These are phyloP conservation scores for Festucalex cinctus DNA, from an alignment of 2,113 vertebrate genomes.

Conservation along the genomic window DNA sequence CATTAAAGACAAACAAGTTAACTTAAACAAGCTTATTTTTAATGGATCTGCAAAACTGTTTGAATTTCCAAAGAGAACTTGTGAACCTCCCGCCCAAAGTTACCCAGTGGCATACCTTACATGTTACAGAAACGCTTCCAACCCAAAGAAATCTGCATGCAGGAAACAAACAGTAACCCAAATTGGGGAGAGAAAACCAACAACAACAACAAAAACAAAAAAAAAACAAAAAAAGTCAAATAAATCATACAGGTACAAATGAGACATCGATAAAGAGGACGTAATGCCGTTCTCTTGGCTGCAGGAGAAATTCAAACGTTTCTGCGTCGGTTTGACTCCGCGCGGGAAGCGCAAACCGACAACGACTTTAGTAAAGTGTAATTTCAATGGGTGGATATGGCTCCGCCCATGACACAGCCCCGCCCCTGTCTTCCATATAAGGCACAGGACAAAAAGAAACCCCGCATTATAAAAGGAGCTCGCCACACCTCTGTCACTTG, in stretches of 20 bases:
- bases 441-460: constrained; percentile 97
- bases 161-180: constrained; percentile 39
- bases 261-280: constrained; percentile 64
- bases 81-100: constrained; percentile 66
- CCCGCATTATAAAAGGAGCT: constrained; percentile 81
- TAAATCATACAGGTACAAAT: constrained; percentile 63
- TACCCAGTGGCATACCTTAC: constrained; percentile 69
- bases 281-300: constrained; percentile 72
- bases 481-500: constrained; percentile 77
- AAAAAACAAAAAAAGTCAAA: constrained; percentile 46
- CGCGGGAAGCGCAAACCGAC: constrained; percentile 30
- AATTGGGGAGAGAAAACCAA: constrained; percentile 24
- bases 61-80: constrained; percentile 78
- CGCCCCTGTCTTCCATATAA: constrained; percentile 87
- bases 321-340: constrained; percentile 53
- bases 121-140: constrained; percentile 68
- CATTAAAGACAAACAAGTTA: constrained; percentile 66
- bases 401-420: constrained; percentile 72
- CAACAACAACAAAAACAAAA: not conserved
- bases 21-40: constrained; percentile 82
- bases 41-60: constrained; percentile 82
- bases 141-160: constrained; percentile 76
- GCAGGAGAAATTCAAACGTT: constrained; percentile 73
- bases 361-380: constrained; percentile 62
- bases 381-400: constrained; percentile 66